phyloP scores from a whole-genome alignment of 2,888 invertebrate genomes.

The Ditula angustiorana region DNA sequence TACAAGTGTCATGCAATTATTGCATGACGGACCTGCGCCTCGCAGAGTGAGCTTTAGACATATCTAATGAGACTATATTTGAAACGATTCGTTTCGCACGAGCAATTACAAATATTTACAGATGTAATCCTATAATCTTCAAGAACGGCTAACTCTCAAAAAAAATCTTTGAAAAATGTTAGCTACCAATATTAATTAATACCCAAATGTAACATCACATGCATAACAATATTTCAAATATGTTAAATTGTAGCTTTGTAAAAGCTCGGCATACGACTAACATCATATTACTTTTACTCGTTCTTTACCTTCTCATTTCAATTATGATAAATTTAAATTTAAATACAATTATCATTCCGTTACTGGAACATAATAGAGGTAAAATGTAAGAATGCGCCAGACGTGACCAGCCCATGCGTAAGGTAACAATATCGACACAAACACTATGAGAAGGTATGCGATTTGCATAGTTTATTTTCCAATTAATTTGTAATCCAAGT shows the following conservation, averaged over 20 bases:
- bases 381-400: slow-evolving; percentile 22
- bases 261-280: neutral
- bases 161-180: too few relatives aligned
- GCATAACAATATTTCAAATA: too few relatives aligned
- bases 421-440: slow-evolving; percentile 1
- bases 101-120: slow-evolving; percentile 53
- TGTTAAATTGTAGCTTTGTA: neutral
- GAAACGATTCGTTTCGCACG: slow-evolving; percentile 67
- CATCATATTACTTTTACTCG: neutral
- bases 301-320: slow-evolving; percentile 1
- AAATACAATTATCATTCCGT: slow-evolving; percentile 1
- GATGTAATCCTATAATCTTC: too few relatives aligned
- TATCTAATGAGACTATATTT: slow-evolving; percentile 75
- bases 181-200: neutral
- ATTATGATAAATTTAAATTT: slow-evolving; percentile 3
- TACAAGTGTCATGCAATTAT: slow-evolving; percentile 62
- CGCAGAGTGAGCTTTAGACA: slow-evolving; percentile 62
- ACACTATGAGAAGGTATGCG: slow-evolving; percentile 7
- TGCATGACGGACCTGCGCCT: slow-evolving; percentile 72
- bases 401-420: slow-evolving; percentile 25
- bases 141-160: too few relatives aligned
- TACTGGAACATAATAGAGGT: neutral
- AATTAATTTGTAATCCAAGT: slow-evolving; percentile 10
- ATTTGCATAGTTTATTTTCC: slow-evolving; percentile 20
- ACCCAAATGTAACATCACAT: neutral